Percentiles rank a stretch among this genome's conserved stretches.
Evolutionary conservation across 2,888 invertebrate species (phyloP).

Genomic region (Acanthosepion lycidas): DNA sequence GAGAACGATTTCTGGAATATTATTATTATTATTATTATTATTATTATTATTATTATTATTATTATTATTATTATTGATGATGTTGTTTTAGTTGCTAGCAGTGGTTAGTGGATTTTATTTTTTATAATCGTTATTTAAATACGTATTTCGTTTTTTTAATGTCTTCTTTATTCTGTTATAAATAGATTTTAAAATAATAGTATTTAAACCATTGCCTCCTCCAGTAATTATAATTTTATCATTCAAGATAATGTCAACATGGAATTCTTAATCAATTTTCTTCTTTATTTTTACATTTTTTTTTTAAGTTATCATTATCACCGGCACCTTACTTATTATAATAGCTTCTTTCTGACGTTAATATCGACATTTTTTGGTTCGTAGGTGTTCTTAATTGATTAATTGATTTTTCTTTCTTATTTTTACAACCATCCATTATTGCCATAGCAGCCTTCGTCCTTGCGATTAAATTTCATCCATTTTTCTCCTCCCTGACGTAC

Average conservation of each 20-base stretch:
- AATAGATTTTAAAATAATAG: neutral
- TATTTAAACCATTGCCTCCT: neutral
- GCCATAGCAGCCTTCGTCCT: neutral
- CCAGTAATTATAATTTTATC: neutral
- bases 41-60: too few relatives aligned
- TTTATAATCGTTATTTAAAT: too few relatives aligned
- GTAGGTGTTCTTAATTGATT: neutral
- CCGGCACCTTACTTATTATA: too few relatives aligned
- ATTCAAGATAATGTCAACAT: neutral
- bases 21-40: too few relatives aligned
- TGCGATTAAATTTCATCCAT: neutral
- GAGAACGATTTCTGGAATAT: too few relatives aligned
- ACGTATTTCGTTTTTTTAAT: neutral
- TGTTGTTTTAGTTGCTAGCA: too few relatives aligned
- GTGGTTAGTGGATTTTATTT: too few relatives aligned
- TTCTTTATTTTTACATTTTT: too few relatives aligned
- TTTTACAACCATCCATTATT: neutral
- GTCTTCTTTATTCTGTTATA: neutral
- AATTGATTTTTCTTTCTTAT: neutral
- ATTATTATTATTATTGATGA: too few relatives aligned
- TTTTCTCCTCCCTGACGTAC: neutral
- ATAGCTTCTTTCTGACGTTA: neutral
- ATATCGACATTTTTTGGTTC: neutral
- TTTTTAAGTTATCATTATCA: neutral
- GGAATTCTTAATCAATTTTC: neutral